Conservation (phyloP, 2,888 invertebrate species). For the Xylocampa areola region DNA sequence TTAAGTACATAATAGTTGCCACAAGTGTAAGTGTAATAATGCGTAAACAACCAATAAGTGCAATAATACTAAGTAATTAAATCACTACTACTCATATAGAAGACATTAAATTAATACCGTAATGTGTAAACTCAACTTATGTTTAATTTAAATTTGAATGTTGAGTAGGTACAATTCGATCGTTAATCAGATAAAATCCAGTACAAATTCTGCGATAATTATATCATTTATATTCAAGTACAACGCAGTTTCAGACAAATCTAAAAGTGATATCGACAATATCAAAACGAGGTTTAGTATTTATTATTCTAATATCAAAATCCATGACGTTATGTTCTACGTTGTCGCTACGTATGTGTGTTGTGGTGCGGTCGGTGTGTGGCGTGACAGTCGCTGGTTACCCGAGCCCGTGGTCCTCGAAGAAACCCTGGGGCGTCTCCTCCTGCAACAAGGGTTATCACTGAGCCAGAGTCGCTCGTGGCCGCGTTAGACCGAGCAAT, state of each 20-base stretch:
- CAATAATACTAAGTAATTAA: slow-evolving; percentile 38
- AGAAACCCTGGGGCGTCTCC: slow-evolving; percentile 99
- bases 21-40: slow-evolving; percentile 25
- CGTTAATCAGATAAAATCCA: slow-evolving; percentile 1
- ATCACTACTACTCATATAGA: slow-evolving; percentile 21
- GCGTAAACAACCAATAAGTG: slow-evolving; percentile 40
- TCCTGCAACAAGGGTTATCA: slow-evolving; percentile 95
- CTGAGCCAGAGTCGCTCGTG: slow-evolving; percentile 89
- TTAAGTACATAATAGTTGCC: slow-evolving; percentile 59
- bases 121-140: slow-evolving; percentile 31
- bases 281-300: slow-evolving; percentile 33
- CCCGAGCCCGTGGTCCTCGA: slow-evolving; percentile 99
- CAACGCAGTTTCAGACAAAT: slow-evolving; percentile 15
- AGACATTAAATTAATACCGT: slow-evolving; percentile 27
- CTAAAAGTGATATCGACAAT: slow-evolving; percentile 34
- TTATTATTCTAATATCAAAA: slow-evolving; percentile 55
- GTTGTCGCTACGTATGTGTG: slow-evolving; percentile 51
- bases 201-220: slow-evolving; percentile 30
- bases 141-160: too few relatives aligned
- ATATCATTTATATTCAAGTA: slow-evolving; percentile 34
- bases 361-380: slow-evolving; percentile 34
- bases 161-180: slow-evolving; percentile 5
- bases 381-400: slow-evolving; percentile 81
- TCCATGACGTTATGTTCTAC: slow-evolving; percentile 37
- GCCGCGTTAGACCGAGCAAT: slow-evolving; percentile 83